Base-by-base conservation (phyloP, 2,888 invertebrate genomes). In the Melieria picta region DNA sequence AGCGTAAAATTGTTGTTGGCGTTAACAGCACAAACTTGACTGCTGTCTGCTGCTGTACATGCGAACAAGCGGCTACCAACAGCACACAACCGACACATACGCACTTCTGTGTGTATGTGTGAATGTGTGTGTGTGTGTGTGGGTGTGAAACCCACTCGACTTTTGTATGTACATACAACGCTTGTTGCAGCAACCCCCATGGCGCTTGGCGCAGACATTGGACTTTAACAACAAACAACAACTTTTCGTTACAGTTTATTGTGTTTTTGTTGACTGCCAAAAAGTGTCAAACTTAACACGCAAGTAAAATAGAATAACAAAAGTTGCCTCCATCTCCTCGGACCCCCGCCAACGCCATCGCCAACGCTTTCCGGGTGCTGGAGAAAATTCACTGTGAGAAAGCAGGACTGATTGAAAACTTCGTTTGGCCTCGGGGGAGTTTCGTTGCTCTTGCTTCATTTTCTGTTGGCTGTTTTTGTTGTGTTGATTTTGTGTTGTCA, bases 11-110 rank as follows among this genome's bases (percentile, higher is more conserved):
- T 61, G 57, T 57, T 11, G 80, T 30, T 30, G 30, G 30, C 30
- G 30, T 30, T 30, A 30, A 30, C 30, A 30, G 30, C 30, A 30
- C 30, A 2, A 30, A 30, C 30, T 30, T 30, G 79, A 80, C 77
- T 80, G 79, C 80, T 81, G 75, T 45, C 60, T 65, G 46, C 7
- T 56, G 65, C 57, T 45, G 46, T 65, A 65, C 74, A 64, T 71
- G 64, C 62, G 61, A 67, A 65, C 65, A 52, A 48, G 52, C 52
- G 69, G 63, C 72, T 64, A 65, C 58, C 65, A n/a, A 65, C 71
- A 61, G 30, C 16, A 69, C n/a, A 61, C 11, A 30, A 43, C 61
- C 6, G 7, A 43, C 9, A 43, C 9, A 61, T 43, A 16, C 61
- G 9, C 61, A 61, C 30, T 10, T 9, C 4, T 43, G 30, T 57